A percentile compares a stretch with the other conserved stretches of the same genome.
These are phyloP conservation scores for Micrasema longulum DNA, from an alignment of 1,140 invertebrate species.

Conservation along the genomic window DNA sequence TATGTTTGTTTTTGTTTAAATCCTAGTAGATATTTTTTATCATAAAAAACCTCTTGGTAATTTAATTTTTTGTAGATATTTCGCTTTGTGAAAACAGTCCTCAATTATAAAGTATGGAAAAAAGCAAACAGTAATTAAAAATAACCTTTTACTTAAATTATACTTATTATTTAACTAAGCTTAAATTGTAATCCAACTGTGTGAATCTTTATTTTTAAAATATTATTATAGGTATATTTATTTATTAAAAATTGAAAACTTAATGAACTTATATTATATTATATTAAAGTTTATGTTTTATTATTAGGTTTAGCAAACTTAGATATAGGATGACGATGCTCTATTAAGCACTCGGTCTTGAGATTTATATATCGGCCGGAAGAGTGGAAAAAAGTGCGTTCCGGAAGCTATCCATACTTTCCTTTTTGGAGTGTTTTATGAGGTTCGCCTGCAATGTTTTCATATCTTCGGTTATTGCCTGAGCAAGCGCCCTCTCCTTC, in stretches of 20 bases:
- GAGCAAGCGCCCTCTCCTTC: neutral
- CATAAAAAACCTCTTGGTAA: no score
- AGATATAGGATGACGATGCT: neutral
- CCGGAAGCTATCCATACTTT: constrained; percentile 21
- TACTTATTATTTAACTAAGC: no score
- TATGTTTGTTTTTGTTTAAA: no score
- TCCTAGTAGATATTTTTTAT: no score
- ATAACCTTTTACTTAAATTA: no score
- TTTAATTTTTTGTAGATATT: no score
- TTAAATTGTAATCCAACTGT: no score
- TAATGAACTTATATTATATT: neutral
- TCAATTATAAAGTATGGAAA: no score
- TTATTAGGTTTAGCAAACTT: neutral
- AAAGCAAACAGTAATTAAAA: no score
- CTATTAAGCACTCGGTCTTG: no score
- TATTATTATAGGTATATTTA: neutral
- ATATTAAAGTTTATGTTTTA: neutral
- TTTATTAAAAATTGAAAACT: neutral
- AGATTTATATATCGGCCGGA: neutral
- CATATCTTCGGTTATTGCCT: constrained; percentile 10
- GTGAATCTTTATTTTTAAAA: neutral
- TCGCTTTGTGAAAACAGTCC: no score
- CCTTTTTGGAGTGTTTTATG: constrained; percentile 13
- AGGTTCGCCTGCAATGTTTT: constrained; percentile 10
- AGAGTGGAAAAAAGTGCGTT: neutral